These are phyloP conservation scores for Oplegnathus fasciatus DNA, from an alignment of 2,113 vertebrate genomes.

Conservation along the genomic window DNA sequence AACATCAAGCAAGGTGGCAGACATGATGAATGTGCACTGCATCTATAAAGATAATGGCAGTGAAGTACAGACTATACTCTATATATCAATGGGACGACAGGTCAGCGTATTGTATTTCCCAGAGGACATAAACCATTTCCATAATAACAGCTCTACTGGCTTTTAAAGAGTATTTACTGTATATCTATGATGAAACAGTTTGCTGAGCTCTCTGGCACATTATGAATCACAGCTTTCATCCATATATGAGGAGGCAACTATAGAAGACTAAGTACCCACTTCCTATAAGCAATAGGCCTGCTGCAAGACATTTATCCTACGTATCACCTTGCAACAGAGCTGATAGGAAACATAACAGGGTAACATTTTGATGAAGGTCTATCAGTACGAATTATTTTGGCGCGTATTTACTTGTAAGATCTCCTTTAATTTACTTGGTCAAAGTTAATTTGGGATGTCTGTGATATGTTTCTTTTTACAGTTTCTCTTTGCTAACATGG, in stretches of 20 bases:
- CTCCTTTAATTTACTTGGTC: background rate
- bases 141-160: background rate
- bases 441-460: background rate
- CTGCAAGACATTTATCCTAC: background rate
- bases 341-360: background rate
- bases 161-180: background rate
- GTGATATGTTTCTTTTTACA: background rate
- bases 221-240: background rate
- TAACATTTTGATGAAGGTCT: background rate
- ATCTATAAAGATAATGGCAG: background rate
- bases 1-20: background rate
- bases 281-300: background rate
- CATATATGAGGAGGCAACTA: background rate
- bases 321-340: background rate
- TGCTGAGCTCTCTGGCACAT: background rate
- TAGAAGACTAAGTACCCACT: background rate
- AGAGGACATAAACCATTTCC: background rate
- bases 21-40: background rate
- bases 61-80: background rate
- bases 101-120: background rate
- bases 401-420: background rate
- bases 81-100: background rate
- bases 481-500: background rate
- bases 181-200: background rate
- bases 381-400: background rate